phyloP scores from a whole-genome alignment of 2,113 vertebrate species.

The Chinchilla lanigera region DNA sequence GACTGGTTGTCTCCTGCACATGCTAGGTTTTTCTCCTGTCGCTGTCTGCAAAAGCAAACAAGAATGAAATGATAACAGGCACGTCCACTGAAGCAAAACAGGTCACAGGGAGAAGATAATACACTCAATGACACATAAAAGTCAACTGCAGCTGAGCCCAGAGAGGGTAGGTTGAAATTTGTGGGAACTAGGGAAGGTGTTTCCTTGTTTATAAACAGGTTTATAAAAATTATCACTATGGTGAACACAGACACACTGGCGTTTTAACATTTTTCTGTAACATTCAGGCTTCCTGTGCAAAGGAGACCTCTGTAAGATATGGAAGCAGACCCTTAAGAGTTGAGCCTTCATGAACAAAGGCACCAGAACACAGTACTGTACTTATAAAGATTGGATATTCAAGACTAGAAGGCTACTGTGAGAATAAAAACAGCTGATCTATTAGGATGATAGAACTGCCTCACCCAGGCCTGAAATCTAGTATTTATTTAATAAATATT shows the following conservation, averaged over 20 bases:
- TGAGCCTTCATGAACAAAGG: not conserved
- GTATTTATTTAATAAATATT: not conserved
- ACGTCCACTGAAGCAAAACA: conserved; percentile 68
- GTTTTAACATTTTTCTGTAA: not conserved
- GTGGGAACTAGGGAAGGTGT: not conserved
- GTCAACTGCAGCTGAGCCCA: not conserved
- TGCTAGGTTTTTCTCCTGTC: not conserved
- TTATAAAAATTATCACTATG: not conserved
- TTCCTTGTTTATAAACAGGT: not conserved
- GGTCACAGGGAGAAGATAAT: conserved; percentile 63
- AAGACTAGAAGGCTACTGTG: not conserved
- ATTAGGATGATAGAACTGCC: not conserved
- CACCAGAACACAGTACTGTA: not conserved
- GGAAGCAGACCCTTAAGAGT: not conserved
- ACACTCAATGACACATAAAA: conserved; percentile 41
- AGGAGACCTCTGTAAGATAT: not conserved
- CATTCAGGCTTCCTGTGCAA: not conserved
- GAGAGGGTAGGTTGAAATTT: not conserved
- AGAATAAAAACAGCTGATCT: not conserved
- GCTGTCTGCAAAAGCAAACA: conserved; percentile 58
- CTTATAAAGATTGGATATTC: not conserved
- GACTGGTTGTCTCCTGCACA: not conserved
- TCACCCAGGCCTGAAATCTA: not conserved
- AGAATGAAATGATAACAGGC: conserved; percentile 32
- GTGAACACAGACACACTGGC: not conserved